Conservation (phyloP, 2,888 invertebrate genomes). For the Pseudococcus jackbeardsleyi region DNA sequence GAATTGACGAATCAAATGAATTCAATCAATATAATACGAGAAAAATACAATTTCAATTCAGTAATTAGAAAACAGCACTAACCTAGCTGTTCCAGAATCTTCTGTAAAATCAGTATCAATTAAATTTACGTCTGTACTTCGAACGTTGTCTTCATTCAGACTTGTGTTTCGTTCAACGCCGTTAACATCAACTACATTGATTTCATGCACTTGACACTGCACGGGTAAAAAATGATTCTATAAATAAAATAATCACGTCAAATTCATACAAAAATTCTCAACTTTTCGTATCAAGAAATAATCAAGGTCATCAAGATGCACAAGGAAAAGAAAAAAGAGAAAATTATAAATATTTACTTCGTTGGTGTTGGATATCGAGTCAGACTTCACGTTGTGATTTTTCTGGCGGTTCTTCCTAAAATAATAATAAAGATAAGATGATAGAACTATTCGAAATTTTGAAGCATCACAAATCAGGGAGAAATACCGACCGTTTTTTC, state of each 20-base stretch:
- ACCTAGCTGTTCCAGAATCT: not conserved
- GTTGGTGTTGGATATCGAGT: not conserved
- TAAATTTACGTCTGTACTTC: not conserved
- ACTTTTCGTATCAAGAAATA: not conserved
- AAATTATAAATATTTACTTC: not conserved
- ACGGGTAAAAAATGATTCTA: not conserved
- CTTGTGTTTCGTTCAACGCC: not conserved
- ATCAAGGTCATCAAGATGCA: not conserved
- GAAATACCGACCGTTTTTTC: not conserved
- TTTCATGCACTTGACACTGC: not conserved
- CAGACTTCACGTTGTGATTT: not conserved
- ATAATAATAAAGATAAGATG: not conserved
- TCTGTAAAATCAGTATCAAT: not conserved
- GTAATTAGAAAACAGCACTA: not conserved
- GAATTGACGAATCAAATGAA: too few relatives aligned
- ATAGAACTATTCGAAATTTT: not conserved
- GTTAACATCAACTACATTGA: not conserved
- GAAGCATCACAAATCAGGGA: not conserved
- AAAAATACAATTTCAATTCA: not conserved
- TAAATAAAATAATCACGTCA: not conserved
- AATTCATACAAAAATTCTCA: not conserved
- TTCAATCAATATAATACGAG: not conserved
- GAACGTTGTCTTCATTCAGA: not conserved
- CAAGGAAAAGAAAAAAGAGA: not conserved
- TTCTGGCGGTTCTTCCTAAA: not conserved